These are phyloP conservation scores for Drosophila melanica DNA, from an alignment of 1,140 invertebrate genomes.

Conservation along the genomic window DNA sequence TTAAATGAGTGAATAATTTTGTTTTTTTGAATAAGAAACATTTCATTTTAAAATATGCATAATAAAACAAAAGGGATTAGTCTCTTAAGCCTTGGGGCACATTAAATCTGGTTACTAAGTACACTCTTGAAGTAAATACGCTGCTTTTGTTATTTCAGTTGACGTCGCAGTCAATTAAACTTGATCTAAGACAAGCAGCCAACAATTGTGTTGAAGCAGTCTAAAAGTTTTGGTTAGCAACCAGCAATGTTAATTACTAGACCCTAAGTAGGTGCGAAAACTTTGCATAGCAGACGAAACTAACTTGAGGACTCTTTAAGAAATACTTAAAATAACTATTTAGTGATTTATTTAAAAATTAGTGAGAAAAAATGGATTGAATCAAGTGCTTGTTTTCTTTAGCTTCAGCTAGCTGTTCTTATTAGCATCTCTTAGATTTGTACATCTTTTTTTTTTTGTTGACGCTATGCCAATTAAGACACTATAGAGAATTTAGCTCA, in stretches of 20 bases:
- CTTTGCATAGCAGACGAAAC: not conserved
- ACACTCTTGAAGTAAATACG: not conserved
- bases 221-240: constrained; percentile 17
- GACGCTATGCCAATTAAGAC: not conserved
- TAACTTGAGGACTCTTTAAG: too few species aligned
- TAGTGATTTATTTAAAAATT: not conserved
- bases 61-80: too few species aligned
- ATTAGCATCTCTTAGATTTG: not conserved
- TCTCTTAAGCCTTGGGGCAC: too few species aligned
- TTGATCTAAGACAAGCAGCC: not conserved
- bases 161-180: not conserved
- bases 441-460: too few species aligned
- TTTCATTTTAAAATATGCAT: too few species aligned
- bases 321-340: not conserved
- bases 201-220: constrained; percentile 5
- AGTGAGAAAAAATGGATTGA: not conserved
- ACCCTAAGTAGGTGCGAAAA: constrained; percentile 14
- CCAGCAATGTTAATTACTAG: not conserved
- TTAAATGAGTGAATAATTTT: too few species aligned
- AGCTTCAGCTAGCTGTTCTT: not conserved
- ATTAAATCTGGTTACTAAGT: too few species aligned
- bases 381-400: too few species aligned
- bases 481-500: not conserved
- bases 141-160: not conserved
- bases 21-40: too few species aligned